A percentile compares a stretch with the other conserved stretches of the same genome.
phyloP scores from a whole-genome alignment of 2,113 vertebrate genomes.

The Misgurnus mizolepis region DNA sequence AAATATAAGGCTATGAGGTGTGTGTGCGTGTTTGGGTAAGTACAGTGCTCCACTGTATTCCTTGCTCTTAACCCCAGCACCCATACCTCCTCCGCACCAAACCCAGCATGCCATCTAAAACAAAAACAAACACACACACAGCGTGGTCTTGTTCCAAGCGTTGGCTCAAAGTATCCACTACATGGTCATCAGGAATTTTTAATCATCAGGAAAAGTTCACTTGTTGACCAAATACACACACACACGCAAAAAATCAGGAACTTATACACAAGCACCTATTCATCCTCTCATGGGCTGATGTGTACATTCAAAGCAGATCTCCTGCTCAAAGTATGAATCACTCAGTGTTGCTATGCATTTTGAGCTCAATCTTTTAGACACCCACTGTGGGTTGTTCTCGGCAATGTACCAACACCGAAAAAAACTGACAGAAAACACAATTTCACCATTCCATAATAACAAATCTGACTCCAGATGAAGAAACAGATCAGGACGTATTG shows the following conservation, averaged over 20 bases:
- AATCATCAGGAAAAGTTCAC: constrained; percentile 13
- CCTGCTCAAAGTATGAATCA: constrained; percentile 18
- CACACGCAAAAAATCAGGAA: neutral
- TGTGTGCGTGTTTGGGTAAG: neutral
- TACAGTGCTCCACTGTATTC: constrained; percentile 21
- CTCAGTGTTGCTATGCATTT: constrained; percentile 3
- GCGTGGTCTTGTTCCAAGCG: constrained; percentile 18
- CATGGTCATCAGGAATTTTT: neutral
- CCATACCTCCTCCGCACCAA: constrained; percentile 15
- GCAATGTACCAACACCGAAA: constrained; percentile 7
- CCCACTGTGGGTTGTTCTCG: constrained; percentile 6
- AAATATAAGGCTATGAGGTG: too few species aligned
- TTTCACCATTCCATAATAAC: constrained; percentile 8
- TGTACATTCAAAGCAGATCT: constrained; percentile 15
- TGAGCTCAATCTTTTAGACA: constrained; percentile 21
- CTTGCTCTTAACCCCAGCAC: neutral
- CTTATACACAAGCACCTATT: constrained; percentile 33
- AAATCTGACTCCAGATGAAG: neutral
- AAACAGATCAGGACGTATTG: constrained; percentile 30
- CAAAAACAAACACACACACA: constrained; percentile 26
- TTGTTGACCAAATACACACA: neutral
- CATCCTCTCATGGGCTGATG: constrained; percentile 29
- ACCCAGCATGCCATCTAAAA: constrained; percentile 1
- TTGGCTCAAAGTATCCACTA: constrained; percentile 6
- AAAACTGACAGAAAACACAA: constrained; percentile 1